phyloP scores from a whole-genome alignment of 92 coral and sea anemone genomes.

The Epizoanthus scotinus region DNA sequence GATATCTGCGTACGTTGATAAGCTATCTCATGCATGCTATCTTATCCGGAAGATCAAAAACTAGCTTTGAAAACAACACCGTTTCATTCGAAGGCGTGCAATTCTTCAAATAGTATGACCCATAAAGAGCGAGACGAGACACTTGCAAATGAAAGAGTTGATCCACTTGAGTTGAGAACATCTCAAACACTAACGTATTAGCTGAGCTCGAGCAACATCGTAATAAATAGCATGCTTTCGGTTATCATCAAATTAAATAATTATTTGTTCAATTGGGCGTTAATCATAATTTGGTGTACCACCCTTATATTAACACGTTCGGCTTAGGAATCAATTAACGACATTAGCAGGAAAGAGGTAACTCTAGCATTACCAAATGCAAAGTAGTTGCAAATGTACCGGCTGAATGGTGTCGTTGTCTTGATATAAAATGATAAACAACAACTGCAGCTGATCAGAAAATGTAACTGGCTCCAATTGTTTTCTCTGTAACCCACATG shows the following conservation, averaged over 20 bases:
- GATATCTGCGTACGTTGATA: conserved; percentile 29
- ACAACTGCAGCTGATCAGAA: no score
- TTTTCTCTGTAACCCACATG: no score
- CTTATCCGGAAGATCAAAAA: conserved; percentile 39
- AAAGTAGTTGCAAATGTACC: no score
- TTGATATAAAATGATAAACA: no score
- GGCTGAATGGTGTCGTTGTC: no score
- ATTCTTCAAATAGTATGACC: conserved; percentile 23
- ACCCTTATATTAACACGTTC: not conserved
- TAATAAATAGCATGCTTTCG: not conserved
- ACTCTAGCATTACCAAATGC: not conserved
- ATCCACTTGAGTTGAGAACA: conserved; percentile 15
- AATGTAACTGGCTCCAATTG: no score
- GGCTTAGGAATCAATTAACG: not conserved
- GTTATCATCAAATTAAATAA: conserved; percentile 39
- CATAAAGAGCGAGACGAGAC: not conserved
- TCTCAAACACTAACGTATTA: not conserved
- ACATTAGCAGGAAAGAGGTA: not conserved
- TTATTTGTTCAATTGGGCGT: conserved; percentile 43
- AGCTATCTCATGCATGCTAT: conserved; percentile 5
- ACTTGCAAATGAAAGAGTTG: not conserved
- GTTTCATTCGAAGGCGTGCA: conserved; percentile 1
- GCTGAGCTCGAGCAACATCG: not conserved
- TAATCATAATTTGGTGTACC: conserved; percentile 11
- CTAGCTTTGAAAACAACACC: conserved; percentile 26